Conservation (phyloP, 2,797 vertebrate species). For the Mus minutoides region DNA sequence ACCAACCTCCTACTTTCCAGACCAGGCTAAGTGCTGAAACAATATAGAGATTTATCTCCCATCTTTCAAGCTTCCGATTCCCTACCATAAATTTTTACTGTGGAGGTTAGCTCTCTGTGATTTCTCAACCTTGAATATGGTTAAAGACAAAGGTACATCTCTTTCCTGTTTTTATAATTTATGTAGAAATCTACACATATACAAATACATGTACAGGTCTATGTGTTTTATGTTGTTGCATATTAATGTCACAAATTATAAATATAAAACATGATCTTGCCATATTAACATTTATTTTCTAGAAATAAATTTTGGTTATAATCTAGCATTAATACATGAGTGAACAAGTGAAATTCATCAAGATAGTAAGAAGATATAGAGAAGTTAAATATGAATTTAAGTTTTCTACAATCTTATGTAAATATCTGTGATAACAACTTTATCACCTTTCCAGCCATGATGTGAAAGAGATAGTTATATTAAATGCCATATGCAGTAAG, state of each 20-base stretch:
- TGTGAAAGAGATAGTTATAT: not conserved
- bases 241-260: not conserved
- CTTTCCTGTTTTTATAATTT: not conserved
- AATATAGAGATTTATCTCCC: not conserved
- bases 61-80: not conserved
- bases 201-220: not conserved
- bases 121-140: conserved; percentile 15
- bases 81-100: not conserved
- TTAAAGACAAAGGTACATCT: not conserved
- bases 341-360: not conserved
- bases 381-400: conserved; percentile 1
- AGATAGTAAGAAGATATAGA: not conserved
- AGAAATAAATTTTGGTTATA: conserved; percentile 11
- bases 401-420: not conserved
- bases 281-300: not conserved
- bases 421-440: not conserved
- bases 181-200: not conserved
- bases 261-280: conserved; percentile 5
- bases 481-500: not conserved
- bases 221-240: not conserved
- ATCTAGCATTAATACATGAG: not conserved
- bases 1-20: not conserved
- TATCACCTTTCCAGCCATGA: not conserved
- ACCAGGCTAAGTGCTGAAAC: not conserved
- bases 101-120: not conserved